Evolutionary conservation across 2,797 vertebrate genomes (phyloP), one percentile per base, ranked within the genome.

Genomic region (Helarctos malayanus): DNA sequence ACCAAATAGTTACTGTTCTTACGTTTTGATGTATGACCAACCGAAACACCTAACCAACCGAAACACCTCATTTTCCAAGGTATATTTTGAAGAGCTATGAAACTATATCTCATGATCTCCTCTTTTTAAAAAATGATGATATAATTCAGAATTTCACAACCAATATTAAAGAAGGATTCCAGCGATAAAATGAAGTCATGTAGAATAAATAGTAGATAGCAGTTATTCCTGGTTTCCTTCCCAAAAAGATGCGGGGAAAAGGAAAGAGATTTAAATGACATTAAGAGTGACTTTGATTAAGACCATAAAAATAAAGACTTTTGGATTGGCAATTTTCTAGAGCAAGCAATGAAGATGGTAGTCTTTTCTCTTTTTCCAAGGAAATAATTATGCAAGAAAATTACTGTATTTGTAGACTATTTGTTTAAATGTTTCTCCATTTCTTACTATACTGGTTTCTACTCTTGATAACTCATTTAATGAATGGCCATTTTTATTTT

Each of bases 341-440:
- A 88, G 83, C 1, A 41, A 78, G 57, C 19, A 65, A 32, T 84
- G 27, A 78, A 91, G 38, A 80, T 21, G 3, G 19, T 71, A 61
- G 19, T 52, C 18, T 59, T 82, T 35, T 78, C 19, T 91, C 56
- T 91, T 87, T 68, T 52, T 54, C 32, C 18, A 78, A 56, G 23
- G n/a, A 94, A 63, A 71, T 90, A 35, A 93, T 81, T 32, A 41
- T 15, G 52, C 21, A 52, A 75, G 29, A 54, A 57, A 95, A 95
- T 68, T 49, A 35, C 23, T 80, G 1, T 57, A 11, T n/a, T 63
- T 65, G 3, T 16, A 90, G 69, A 41, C 6, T 29, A 45, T 81
- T 41, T 8, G 18, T 7, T 71, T 84, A 35, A 89, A 65, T 75
- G 14, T 61, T 54, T 85, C 56, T 91, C 32, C 38, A 23, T 21